A percentile compares a stretch with the other conserved stretches of the same genome.
phyloP scores from a whole-genome alignment of 2,797 vertebrate genomes.

The Bufotes viridis region DNA sequence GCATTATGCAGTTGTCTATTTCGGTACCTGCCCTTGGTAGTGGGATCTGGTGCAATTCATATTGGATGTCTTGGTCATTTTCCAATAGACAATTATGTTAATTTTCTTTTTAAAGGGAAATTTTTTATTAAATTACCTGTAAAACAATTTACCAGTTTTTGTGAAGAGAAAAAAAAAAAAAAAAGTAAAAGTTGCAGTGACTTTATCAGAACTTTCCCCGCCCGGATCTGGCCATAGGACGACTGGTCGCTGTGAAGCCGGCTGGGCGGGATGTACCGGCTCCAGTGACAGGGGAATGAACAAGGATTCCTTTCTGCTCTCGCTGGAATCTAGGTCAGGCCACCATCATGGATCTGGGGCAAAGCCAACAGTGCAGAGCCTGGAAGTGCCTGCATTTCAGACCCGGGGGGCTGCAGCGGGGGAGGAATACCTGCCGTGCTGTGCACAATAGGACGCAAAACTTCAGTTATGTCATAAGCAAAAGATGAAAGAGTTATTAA shows the following conservation, averaged over 20 bases:
- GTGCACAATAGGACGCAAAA: not conserved
- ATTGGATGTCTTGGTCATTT: too few species aligned
- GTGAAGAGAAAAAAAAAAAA: not conserved
- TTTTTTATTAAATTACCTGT: too few species aligned
- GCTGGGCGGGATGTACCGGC: constrained; percentile 1
- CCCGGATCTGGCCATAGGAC: not conserved
- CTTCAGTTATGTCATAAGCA: too few species aligned
- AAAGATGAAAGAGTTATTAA: not conserved
- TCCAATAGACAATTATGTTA: too few species aligned
- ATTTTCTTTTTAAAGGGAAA: too few species aligned
- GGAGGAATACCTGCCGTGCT: not conserved
- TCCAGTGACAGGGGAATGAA: constrained; percentile 29
- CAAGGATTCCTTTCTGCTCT: constrained; percentile 46
- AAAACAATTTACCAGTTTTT: too few species aligned
- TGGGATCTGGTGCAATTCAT: too few species aligned
- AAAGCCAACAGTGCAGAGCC: constrained; percentile 7
- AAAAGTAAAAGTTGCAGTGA: not conserved
- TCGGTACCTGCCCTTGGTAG: too few species aligned
- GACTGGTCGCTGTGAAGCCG: not conserved
- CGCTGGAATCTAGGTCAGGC: constrained; percentile 56
- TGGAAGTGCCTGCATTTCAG: not conserved
- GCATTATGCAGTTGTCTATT: too few species aligned
- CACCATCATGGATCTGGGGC: constrained; percentile 17
- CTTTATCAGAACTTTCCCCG: not conserved
- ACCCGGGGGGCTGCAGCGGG: not conserved